Base-by-base conservation (phyloP, 1,140 invertebrate genomes). In the Coboldia fuscipes region DNA sequence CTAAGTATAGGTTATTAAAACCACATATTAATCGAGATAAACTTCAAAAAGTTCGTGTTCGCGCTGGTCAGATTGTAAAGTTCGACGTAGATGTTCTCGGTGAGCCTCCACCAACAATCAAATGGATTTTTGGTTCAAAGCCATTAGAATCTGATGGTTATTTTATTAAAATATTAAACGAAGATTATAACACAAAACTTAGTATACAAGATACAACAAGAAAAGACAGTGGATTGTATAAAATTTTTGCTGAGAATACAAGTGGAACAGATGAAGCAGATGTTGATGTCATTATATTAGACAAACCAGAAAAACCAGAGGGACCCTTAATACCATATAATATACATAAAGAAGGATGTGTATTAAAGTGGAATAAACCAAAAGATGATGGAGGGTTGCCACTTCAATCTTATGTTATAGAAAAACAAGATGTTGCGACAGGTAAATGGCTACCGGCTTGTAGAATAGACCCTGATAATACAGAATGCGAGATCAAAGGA, bases 371-470 rank as follows among this genome's bases (percentile, higher is more conserved):
- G 94, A 82, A 84, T 13, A 84, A 85, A 47, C 85, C 92, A 7
- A 83, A 81, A 53, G 90, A 97, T 52, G 88, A 94, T 45, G 93
- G 93, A 37, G 90, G 89, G 30, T 58, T 90, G 21, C 90, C 92
- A 4, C 65, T 97, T 30, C 79, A 77, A 18, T 75, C 77, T 9
- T 97, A 89, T 50, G 58, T 89, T 12, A 61, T 97, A 36, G 93
- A 97, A 57, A 93, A 93, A 61, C 84, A 89, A 74, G 85, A 92
- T 48, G 65, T 68, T 1, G 63, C 73, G 16, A 80, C 81, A 10
- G 84, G 84, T 26, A 79, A 84, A 58, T 88, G 84, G 77, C 69
- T 77, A 21, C 82, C 84, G 20, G 82, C 76, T 36, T 83, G 79
- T n/a, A n/a, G n/a, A n/a, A n/a, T n/a, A 7, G 42, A 48, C 33